Conservation (phyloP, 2,113 vertebrate species). For the Myrmecophaga tridactyla region DNA sequence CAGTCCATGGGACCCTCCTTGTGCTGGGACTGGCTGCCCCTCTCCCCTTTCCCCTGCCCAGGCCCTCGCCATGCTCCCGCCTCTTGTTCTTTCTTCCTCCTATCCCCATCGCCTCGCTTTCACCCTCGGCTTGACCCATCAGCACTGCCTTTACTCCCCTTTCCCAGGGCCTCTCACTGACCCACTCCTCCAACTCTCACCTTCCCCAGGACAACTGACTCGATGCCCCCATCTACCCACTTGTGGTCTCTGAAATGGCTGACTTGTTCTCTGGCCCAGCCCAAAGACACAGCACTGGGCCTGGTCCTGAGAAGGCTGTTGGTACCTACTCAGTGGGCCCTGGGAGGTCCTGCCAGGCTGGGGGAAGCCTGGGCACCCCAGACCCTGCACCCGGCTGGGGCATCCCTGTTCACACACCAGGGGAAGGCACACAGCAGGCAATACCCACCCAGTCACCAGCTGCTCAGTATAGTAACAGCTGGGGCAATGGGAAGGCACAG, state of each 20-base stretch:
- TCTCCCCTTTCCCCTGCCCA: not conserved
- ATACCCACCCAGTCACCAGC: slow-evolving; percentile 85
- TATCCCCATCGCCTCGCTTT: not conserved
- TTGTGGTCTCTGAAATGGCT: not conserved
- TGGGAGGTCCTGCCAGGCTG: not conserved
- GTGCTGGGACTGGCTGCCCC: fast-evolving
- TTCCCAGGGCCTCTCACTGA: not conserved
- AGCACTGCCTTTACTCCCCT: not conserved
- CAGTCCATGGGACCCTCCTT: not conserved
- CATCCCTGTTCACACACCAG: slow-evolving; percentile 46
- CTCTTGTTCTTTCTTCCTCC: not conserved
- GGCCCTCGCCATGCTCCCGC: not conserved
- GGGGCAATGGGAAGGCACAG: slow-evolving; percentile 74
- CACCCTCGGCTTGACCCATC: not conserved
- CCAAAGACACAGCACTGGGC: not conserved
- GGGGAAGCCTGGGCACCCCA: not conserved
- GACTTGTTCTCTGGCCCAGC: not conserved
- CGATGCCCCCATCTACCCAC: too few species aligned
- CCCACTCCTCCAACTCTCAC: not conserved
- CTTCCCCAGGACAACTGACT: not conserved
- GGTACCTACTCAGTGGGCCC: not conserved
- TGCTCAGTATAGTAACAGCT: slow-evolving; percentile 89
- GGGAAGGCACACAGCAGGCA: slow-evolving; percentile 74
- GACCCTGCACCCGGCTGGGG: slow-evolving; percentile 15
- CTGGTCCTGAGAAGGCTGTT: not conserved